Evolutionary conservation across 2,888 invertebrate species (phyloP), one percentile per base, ranked within the genome.

Genomic region (Schizotus pectinicornis): DNA sequence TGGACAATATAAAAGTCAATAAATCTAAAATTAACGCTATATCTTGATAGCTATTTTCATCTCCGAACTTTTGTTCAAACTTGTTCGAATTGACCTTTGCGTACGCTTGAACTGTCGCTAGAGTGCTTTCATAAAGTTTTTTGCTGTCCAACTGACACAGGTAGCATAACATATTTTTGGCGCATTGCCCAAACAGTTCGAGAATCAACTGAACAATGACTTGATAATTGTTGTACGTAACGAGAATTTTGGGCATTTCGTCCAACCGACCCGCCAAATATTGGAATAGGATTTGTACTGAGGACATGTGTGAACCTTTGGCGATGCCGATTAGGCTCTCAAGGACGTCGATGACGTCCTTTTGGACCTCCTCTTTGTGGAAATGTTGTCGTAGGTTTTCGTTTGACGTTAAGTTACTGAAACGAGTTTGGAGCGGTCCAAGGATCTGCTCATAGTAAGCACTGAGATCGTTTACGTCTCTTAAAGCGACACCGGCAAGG

Each of bases 21-120:
- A 95, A 81, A 70, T 94, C 90, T 85, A 95, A 88, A 7, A 95
- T 82, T 3, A 92, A 82, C 49, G 89, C 84, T 64, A 95, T 86
- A 73, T 94, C 94, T 79, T 90, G 84, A 68, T 83, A 88, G 46
- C 84, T 85, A 63, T 87, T 92, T 71, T 94, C 94, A 49, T 91
- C 90, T 8, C 87, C 87, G 30, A 85, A 84, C 1, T 83, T 81
- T 59, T 88, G 88, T 13, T 80, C 78, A 0, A 88, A 80, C 64
- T 88, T 84, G 46, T 86, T 85, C 0, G 83, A 81, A 70, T 88
- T 89, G 78, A 85, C 86, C 63, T 84, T 81, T 55, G 86, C 83
- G 73, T 92, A 93, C 1, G 85, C 85, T 74, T 89, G 87, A 54
- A 93, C 86, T 1, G 88, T 84, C 3, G 85, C 83, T 61, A 90